phyloP scores from a whole-genome alignment of 2,888 invertebrate genomes.

The Polyommatus iphigenia region DNA sequence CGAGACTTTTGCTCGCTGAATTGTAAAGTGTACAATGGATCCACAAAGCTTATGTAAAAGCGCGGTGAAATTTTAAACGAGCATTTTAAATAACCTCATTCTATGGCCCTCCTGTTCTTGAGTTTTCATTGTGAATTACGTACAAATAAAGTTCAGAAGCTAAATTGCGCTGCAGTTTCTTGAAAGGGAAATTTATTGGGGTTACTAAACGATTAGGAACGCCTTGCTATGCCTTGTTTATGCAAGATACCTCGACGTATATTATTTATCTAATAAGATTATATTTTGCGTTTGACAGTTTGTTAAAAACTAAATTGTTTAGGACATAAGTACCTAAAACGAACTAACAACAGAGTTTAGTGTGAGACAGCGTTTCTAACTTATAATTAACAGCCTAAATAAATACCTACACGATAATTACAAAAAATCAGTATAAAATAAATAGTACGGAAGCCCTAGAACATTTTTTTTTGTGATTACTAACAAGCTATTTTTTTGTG shows the following conservation, averaged over 20 bases:
- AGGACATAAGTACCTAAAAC: too few relatives aligned
- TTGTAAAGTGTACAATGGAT: constrained; percentile 25
- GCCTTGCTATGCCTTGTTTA: background rate
- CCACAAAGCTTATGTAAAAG: background rate
- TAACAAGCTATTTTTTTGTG: too few relatives aligned
- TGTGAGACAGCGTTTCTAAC: too few relatives aligned
- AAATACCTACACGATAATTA: too few relatives aligned
- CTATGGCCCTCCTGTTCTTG: background rate
- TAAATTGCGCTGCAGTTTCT: constrained; percentile 21
- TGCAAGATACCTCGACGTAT: background rate
- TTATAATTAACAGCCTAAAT: too few relatives aligned
- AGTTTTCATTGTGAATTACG: constrained; percentile 25
- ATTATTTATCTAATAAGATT: background rate
- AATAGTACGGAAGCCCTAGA: too few relatives aligned
- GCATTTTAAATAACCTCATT: constrained; percentile 30
- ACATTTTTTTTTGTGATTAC: too few relatives aligned
- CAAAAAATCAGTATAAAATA: too few relatives aligned
- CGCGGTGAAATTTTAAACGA: constrained; percentile 24
- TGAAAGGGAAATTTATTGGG: constrained; percentile 10
- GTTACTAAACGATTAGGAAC: background rate
- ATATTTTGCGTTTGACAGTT: too few relatives aligned
- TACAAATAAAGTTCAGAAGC: background rate
- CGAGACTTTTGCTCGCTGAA: constrained; percentile 14
- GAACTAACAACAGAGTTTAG: too few relatives aligned
- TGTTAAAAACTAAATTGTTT: too few relatives aligned